These are phyloP conservation scores for Bombus superbus DNA, from an alignment of 1,140 invertebrate genomes.

Conservation along the genomic window DNA sequence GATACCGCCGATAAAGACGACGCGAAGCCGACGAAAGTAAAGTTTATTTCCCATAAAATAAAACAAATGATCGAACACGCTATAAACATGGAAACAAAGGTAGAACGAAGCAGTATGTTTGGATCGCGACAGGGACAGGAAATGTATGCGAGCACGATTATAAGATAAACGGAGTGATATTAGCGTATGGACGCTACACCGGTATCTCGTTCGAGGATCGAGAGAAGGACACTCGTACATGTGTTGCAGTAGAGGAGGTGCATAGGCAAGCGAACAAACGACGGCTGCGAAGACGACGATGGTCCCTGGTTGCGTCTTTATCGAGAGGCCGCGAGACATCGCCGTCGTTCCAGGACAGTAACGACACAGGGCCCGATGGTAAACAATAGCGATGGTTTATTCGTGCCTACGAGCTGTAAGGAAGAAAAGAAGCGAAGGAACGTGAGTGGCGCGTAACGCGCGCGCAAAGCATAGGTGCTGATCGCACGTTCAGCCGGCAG, in stretches of 20 bases:
- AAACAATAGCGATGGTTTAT: conserved; percentile 49
- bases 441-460: conserved; percentile 70
- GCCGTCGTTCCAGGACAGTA: background rate
- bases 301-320: background rate
- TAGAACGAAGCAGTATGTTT: background rate
- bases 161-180: conserved; percentile 33
- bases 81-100: background rate
- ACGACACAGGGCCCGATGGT: background rate
- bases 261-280: background rate
- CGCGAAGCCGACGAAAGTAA: accelerated
- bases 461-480: conserved; percentile 55
- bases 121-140: background rate
- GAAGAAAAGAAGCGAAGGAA: conserved; percentile 46
- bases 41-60: background rate
- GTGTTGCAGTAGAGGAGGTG: background rate
- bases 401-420: conserved; percentile 16
- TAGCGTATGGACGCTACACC: background rate
- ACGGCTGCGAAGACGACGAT: background rate
- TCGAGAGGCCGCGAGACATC: background rate
- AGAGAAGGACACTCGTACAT: conserved; percentile 13
- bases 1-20: background rate
- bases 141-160: background rate
- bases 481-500: conserved; percentile 66
- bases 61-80: background rate
- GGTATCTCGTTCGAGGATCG: conserved; percentile 24